These are phyloP conservation scores for Mus caroli DNA, from an alignment of 2,797 vertebrate genomes.

Conservation along the genomic window DNA sequence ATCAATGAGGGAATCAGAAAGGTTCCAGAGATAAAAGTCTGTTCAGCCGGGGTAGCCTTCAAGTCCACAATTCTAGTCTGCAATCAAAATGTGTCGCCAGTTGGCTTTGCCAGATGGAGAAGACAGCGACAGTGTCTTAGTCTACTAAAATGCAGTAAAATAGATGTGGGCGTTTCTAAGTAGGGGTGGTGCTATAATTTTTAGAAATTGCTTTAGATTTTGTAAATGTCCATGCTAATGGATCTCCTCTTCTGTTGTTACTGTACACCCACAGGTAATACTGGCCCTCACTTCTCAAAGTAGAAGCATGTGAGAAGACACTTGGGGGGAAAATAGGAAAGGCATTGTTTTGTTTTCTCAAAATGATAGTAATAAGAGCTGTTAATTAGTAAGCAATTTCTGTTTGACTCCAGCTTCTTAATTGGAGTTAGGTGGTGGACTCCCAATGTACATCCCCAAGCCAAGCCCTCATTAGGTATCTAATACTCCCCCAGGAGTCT, in stretches of 20 bases:
- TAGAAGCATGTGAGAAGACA: neutral
- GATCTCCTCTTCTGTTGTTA: neutral
- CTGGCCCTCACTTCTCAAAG: neutral
- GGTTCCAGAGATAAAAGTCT: neutral
- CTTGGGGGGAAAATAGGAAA: neutral
- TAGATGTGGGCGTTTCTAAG: neutral
- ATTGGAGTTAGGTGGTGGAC: neutral
- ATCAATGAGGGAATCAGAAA: neutral
- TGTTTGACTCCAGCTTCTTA: neutral
- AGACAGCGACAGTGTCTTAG: neutral
- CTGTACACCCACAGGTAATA: neutral
- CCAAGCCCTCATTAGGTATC: neutral
- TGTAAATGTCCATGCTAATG: slow-evolving; percentile 11
- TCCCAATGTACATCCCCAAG: neutral
- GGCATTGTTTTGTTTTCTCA: neutral
- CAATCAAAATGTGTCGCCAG: neutral
- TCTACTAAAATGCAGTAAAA: slow-evolving; percentile 31
- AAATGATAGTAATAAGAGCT: neutral
- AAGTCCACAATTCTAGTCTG: slow-evolving; percentile 12
- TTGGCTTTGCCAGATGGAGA: neutral
- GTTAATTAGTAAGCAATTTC: neutral
- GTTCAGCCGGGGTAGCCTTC: neutral
- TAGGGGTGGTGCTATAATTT: neutral
- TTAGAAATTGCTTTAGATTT: neutral
- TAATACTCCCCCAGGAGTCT: neutral